Conservation (phyloP, 1,140 invertebrate genomes). For the Drosophila quadrilineata region DNA sequence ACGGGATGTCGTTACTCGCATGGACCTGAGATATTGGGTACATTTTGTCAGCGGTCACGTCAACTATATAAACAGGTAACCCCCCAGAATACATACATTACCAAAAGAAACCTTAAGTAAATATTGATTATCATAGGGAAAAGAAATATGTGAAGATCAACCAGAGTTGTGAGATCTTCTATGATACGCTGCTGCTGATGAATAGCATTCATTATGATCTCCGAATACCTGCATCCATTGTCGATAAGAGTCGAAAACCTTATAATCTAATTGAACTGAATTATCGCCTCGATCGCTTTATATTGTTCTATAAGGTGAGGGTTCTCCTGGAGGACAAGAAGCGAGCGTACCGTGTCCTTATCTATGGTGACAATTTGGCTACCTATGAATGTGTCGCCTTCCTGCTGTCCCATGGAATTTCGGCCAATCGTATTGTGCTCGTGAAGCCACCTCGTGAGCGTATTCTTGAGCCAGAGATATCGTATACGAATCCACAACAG, state of each 20-base stretch:
- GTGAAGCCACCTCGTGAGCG: constrained; percentile 26
- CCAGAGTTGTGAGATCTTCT: constrained; percentile 55
- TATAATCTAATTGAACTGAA: constrained; percentile 62
- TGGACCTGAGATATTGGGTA: constrained; percentile 60
- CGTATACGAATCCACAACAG: constrained; percentile 23
- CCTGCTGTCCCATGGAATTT: constrained; percentile 42
- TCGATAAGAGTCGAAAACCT: neutral
- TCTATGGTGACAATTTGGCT: constrained; percentile 52
- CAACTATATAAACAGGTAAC: constrained; percentile 39
- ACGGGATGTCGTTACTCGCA: constrained; percentile 41
- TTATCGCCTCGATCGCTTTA: constrained; percentile 49
- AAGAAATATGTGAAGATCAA: constrained; percentile 39
- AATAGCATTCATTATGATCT: constrained; percentile 22
- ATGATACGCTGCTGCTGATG: constrained; percentile 57
- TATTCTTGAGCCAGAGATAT: neutral
- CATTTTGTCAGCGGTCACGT: constrained; percentile 52
- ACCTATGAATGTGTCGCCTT: constrained; percentile 63
- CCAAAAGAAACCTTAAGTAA: too few species aligned
- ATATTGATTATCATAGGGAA: constrained; percentile 2
- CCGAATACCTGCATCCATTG: too few species aligned
- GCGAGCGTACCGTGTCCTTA: constrained; percentile 31
- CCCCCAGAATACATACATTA: neutral
- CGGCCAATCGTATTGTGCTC: constrained; percentile 9
- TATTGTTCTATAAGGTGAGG: constrained; percentile 57
- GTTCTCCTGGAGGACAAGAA: constrained; percentile 24